Conservation (phyloP, 2,797 vertebrate genomes). For the Gambusia yucatana region DNA sequence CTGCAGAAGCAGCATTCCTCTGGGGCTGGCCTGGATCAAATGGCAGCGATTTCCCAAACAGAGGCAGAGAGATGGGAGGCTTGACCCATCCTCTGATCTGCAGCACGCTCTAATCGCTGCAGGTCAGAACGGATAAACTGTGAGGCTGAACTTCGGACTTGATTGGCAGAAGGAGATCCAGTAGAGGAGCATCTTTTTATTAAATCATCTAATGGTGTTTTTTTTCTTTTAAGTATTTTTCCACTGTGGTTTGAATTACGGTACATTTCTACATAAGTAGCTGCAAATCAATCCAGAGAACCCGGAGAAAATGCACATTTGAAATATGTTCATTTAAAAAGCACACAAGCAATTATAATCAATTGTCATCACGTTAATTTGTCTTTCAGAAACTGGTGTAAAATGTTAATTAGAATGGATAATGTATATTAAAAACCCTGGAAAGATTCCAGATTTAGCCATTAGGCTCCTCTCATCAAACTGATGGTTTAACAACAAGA, state of each 20-base stretch:
- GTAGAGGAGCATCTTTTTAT: conserved; percentile 14
- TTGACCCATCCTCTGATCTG: conserved; percentile 80
- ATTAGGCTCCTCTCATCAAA: neutral
- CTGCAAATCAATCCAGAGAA: neutral
- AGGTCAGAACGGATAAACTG: conserved; percentile 71
- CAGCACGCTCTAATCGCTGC: conserved; percentile 71
- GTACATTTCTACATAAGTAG: neutral
- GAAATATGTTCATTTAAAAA: neutral
- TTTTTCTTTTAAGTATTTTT: neutral
- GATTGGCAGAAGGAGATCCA: conserved; percentile 28
- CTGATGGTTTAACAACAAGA: neutral
- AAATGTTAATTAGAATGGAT: neutral
- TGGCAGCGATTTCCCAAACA: conserved; percentile 80
- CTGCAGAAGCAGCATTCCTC: conserved; percentile 78
- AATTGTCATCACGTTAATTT: neutral
- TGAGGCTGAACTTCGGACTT: conserved; percentile 54
- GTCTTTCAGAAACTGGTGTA: neutral
- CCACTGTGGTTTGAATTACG: neutral
- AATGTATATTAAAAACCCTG: neutral
- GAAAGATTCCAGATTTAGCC: neutral
- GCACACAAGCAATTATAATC: neutral
- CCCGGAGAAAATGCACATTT: neutral
- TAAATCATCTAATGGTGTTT: conserved; percentile 20
- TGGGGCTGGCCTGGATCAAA: conserved; percentile 81
- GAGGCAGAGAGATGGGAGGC: conserved; percentile 73